Evolutionary conservation across 2,113 vertebrate species (phyloP).

Genomic region (Protomyctophum bolini): DNA sequence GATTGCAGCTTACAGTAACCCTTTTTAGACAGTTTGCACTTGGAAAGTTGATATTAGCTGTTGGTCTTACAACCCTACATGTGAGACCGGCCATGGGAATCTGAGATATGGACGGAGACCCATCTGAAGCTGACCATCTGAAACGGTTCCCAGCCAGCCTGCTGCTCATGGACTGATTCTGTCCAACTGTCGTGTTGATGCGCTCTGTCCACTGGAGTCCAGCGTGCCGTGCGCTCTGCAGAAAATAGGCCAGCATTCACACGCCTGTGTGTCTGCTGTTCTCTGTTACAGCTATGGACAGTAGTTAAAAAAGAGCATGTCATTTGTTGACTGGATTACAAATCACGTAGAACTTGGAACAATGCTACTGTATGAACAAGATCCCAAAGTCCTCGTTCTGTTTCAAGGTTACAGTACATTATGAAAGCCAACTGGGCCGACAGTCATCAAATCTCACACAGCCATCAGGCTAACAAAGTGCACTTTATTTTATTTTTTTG

Average conservation of each 20-base stretch:
- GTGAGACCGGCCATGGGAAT: conserved; percentile 45
- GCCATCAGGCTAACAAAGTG: conserved; percentile 50
- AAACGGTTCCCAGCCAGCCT: conserved; percentile 49
- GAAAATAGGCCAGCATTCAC: conserved; percentile 50
- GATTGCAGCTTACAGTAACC: too few relatives aligned
- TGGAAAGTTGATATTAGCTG: too few relatives aligned
- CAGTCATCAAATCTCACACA: conserved; percentile 55
- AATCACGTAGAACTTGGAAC: conserved; percentile 22
- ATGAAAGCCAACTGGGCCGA: conserved; percentile 39
- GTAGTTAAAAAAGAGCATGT: conserved; percentile 13
- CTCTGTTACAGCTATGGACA: conserved; percentile 9
- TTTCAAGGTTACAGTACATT: conserved; percentile 54
- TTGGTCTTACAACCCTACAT: conserved; percentile 33
- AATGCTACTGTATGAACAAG: conserved; percentile 48
- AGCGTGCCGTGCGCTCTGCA: conserved; percentile 47
- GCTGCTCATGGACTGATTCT: conserved; percentile 40
- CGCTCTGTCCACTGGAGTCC: conserved; percentile 60
- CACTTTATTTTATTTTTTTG: conserved; percentile 55
- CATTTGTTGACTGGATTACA: conserved; percentile 36
- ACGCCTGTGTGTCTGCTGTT: conserved; percentile 34
- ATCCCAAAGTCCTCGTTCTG: conserved; percentile 30
- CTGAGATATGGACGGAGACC: conserved; percentile 39
- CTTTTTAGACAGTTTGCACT: too few relatives aligned
- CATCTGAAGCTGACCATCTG: conserved; percentile 59
- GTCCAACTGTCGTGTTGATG: conserved; percentile 64